phyloP scores from a whole-genome alignment of 1,140 invertebrate species.

The Neodiprion virginianus region DNA sequence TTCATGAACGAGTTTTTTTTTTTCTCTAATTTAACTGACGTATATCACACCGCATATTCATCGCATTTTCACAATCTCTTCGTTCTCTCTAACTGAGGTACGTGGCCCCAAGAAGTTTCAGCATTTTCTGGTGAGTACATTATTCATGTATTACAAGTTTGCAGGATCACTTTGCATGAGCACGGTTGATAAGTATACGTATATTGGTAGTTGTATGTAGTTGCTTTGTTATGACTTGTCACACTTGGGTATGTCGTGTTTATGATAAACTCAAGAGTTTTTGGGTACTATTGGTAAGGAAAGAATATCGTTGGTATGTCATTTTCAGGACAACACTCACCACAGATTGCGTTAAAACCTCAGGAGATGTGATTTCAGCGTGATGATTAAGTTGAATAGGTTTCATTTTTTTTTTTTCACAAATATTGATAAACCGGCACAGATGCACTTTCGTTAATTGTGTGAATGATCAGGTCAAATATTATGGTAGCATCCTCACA shows the following conservation, averaged over 20 bases:
- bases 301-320: not conserved
- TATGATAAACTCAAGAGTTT: conserved; percentile 6
- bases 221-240: conserved; percentile 9
- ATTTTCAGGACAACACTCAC: conserved; percentile 12
- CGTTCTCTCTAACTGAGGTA: not conserved
- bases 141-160: not conserved
- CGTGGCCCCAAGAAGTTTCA: not conserved
- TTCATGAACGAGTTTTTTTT: not conserved
- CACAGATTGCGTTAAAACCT: conserved; percentile 40
- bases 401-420: not conserved
- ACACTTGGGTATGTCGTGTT: conserved; percentile 6
- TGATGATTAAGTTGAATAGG: not conserved
- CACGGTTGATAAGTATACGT: not conserved
- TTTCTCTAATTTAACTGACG: not conserved
- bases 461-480: not conserved
- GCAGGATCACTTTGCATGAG: not conserved
- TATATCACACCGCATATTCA: not conserved
- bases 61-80: not conserved
- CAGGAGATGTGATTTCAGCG: conserved; percentile 58
- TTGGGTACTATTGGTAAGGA: conserved; percentile 10
- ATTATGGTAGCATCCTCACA: too few species aligned
- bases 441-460: not conserved
- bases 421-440: not conserved
- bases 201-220: conserved; percentile 6
- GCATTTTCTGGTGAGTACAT: not conserved